phyloP scores from a whole-genome alignment of 2,113 vertebrate species.

The Cyrtonyx montezumae region DNA sequence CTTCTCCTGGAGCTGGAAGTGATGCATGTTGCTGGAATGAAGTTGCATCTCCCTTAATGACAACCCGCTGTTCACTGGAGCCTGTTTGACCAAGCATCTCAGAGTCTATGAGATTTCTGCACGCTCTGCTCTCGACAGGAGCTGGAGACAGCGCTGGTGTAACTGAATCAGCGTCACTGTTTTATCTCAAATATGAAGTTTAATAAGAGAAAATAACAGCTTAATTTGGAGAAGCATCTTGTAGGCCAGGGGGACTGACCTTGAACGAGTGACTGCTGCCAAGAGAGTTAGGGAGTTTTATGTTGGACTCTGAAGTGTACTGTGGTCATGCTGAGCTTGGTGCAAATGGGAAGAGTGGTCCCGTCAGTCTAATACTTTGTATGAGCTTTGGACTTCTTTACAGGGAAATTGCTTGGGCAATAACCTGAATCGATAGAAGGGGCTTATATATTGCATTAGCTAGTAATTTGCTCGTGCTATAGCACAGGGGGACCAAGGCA shows the following conservation, averaged over 20 bases:
- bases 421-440: not conserved
- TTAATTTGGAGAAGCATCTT: constrained; percentile 33
- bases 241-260: not conserved
- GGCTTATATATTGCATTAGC: not conserved
- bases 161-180: constrained; percentile 20
- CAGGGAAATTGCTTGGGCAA: not conserved
- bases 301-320: not conserved
- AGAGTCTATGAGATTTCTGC: not conserved
- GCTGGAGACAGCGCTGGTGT: not conserved
- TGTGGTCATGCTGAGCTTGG: not conserved
- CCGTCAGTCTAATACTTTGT: not conserved
- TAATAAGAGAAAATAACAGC: constrained; percentile 50
- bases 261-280: constrained; percentile 1
- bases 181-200: constrained; percentile 45
- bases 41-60: not conserved
- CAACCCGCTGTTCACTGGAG: not conserved
- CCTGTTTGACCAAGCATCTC: not conserved
- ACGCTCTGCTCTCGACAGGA: not conserved
- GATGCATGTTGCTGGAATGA: not conserved
- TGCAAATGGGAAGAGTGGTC: not conserved
- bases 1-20: not conserved
- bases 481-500: not conserved
- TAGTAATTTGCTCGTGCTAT: not conserved
- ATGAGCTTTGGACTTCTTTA: not conserved
- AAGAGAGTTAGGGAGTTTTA: constrained; percentile 25